Evolutionary conservation across 2,113 vertebrate species (phyloP), one percentile per base, ranked within the genome.

Genomic region (Neodontobutis hainanensis): DNA sequence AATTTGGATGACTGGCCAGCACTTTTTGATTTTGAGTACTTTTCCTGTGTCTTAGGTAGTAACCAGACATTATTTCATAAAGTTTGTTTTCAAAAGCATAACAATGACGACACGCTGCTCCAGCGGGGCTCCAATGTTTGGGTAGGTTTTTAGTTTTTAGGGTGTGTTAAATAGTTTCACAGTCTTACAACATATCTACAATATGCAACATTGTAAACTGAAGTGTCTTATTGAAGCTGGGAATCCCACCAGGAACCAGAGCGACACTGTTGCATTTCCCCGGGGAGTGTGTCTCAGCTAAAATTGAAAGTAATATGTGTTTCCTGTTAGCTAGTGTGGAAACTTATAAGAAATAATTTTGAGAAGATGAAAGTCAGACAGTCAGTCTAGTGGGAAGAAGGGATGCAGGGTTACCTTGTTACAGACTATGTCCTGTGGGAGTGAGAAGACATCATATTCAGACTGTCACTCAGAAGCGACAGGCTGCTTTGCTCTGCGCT

Each of bases 401-500:
- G 49, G 76, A 76, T 78, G 82, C 71, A 64, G 77, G 68, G 68
- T 75, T 72, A 61, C 52, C 67, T 89, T 78, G 77, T 86, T 83
- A 61, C 68, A 77, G 73, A 66, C 71, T 70, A 77, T 70, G 73
- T 85, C 83, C 75, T 82, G 61, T 80, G 84, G 76, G 84, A 82
- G 15, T 61, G 70, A 47, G 77, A 69, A 67, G 42, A 42, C 47
- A 66, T 70, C 70, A 66, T 70, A 69, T 65, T 70, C 46, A 71
- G 75, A 60, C 76, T 78, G 78, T 77, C 80, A 82, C 58, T 83
- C 71, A 80, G 55, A 57, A 80, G 64, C 70, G 65, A 68, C 2
- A 73, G 19, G 27, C 38, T 55, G 1, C 38, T 74, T 42, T 52
- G 46, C 72, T 70, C 40, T 42, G 12, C 47, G 32, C 15, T 0